Percentiles rank a stretch among this genome's conserved stretches.
Evolutionary conservation across 2,113 vertebrate genomes (phyloP).

Genomic region (Grammomys dolichurus): DNA sequence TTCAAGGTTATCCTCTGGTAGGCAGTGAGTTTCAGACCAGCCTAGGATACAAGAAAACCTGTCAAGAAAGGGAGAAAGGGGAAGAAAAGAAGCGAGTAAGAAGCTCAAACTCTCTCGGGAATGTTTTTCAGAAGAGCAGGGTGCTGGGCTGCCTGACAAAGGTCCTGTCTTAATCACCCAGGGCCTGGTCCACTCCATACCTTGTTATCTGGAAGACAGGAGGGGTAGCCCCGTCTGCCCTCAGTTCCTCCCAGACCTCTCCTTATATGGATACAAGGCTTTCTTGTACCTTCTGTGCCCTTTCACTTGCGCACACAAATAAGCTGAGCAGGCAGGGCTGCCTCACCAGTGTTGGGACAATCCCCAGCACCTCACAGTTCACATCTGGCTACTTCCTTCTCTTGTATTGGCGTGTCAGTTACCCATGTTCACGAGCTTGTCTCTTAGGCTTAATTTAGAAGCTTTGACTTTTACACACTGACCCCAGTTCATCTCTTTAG

Average conservation of each 20-base stretch:
- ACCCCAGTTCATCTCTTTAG: slow-evolving; percentile 28
- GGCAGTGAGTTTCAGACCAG: not conserved
- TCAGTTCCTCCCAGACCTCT: not conserved
- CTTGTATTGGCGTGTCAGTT: not conserved
- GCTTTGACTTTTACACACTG: slow-evolving; percentile 45
- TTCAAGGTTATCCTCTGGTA: not conserved
- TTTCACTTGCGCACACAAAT: not conserved
- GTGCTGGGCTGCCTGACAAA: not conserved
- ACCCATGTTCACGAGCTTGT: not conserved
- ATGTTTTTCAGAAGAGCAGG: not conserved
- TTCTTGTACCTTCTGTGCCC: slow-evolving; percentile 44
- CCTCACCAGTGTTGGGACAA: not conserved
- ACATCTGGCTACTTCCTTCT: not conserved
- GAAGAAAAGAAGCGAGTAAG: not conserved
- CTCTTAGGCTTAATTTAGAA: slow-evolving; percentile 39
- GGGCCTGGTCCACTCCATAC: not conserved
- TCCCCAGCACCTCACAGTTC: slow-evolving; percentile 4
- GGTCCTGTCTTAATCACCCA: not conserved
- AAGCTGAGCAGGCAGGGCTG: not conserved
- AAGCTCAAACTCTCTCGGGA: not conserved
- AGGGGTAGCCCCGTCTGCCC: not conserved
- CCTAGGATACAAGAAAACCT: not conserved
- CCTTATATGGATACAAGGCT: slow-evolving; percentile 61
- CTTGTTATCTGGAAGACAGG: slow-evolving; percentile 31
- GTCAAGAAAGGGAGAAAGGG: not conserved